Conservation (phyloP, 2,888 invertebrate species). For the Polia nebulosa region DNA sequence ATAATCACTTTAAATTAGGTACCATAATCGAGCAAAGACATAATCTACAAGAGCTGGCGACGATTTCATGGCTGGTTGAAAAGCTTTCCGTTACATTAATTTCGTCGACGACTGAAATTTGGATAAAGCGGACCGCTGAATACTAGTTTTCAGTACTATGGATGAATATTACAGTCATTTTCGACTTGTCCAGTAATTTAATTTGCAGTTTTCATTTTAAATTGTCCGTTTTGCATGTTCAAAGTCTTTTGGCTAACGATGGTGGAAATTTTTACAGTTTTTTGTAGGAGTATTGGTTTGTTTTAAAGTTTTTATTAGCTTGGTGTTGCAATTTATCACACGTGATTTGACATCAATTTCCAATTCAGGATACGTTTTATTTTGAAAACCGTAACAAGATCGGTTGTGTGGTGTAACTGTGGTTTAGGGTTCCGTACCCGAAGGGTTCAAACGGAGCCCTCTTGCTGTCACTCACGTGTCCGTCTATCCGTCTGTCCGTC, state of each 20-base stretch:
- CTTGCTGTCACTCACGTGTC: too few relatives aligned
- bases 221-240: constrained; percentile 26
- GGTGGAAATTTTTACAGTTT: not conserved
- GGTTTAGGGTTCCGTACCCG: not conserved
- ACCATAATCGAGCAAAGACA: constrained; percentile 40
- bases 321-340: not conserved
- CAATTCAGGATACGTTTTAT: not conserved
- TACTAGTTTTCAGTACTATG: constrained; percentile 33
- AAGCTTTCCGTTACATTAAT: constrained; percentile 60
- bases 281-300: not conserved
- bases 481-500: too few relatives aligned
- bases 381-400: too few relatives aligned
- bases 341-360: not conserved
- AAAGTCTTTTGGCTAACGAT: constrained; percentile 19
- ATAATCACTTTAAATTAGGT: constrained; percentile 5
- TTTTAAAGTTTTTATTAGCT: not conserved
- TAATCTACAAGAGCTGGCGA: constrained; percentile 48
- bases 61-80: constrained; percentile 58
- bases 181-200: constrained; percentile 44
- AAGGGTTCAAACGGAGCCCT: too few relatives aligned
- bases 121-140: constrained; percentile 44
- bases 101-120: constrained; percentile 55
- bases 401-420: too few relatives aligned
- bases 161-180: constrained; percentile 52
- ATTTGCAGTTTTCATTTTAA: constrained; percentile 28